Conservation (phyloP, 1,140 invertebrate species). For the Megalonaias nervosa region DNA sequence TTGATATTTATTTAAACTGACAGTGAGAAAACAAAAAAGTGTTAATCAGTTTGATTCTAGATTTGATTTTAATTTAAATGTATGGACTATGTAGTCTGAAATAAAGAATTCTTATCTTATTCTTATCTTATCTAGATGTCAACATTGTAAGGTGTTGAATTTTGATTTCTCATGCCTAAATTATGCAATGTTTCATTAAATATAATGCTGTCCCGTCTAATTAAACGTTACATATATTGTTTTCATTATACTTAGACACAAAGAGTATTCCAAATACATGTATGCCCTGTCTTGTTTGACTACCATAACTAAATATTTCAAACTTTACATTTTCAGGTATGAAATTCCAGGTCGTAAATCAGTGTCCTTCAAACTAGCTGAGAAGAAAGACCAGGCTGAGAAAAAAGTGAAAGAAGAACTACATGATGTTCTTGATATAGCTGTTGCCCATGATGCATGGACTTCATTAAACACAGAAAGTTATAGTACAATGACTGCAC, state of each 20-base stretch:
- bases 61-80: too few relatives aligned
- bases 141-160: neutral
- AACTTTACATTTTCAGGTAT: too few relatives aligned
- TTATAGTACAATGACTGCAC: neutral
- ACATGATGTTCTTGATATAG: neutral
- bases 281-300: too few relatives aligned
- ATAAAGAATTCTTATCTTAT: too few relatives aligned
- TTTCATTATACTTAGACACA: too few relatives aligned
- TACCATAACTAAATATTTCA: too few relatives aligned
- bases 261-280: too few relatives aligned
- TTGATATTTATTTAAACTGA: neutral
- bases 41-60: neutral
- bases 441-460: neutral
- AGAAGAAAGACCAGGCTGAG: too few relatives aligned
- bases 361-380: too few relatives aligned
- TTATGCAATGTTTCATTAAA: neutral
- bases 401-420: neutral
- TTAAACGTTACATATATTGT: neutral
- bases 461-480: neutral
- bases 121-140: neutral
- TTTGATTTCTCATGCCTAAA: neutral
- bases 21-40: neutral
- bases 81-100: too few relatives aligned
- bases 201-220: neutral
- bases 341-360: too few relatives aligned